Evolutionary conservation across 92 coral and sea anemone species (phyloP), one percentile per base, ranked within the genome.

Genomic region (Phymanthus crucifer): DNA sequence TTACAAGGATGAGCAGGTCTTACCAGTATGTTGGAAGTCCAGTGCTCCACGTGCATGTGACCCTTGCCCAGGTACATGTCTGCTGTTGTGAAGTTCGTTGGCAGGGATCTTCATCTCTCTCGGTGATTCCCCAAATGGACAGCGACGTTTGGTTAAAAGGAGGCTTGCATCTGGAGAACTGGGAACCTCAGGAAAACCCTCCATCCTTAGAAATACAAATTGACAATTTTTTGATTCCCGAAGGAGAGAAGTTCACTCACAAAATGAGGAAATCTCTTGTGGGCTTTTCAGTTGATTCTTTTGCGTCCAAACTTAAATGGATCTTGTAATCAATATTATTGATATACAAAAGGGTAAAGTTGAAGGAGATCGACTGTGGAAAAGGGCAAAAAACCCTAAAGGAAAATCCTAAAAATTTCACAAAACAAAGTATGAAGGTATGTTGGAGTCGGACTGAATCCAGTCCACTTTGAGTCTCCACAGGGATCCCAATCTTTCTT

Each of bases 121-220:
- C 1, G 97, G 94, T 4, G 94, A 90, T 73, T 90, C 97, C 61
- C 97, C 97, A 78, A 92, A 92, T 1, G 97, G 97, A 21, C 97
- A 92, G 19, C 97, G 91, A 58, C 97, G 92, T 75, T 92, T 92
- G 31, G 97, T 92, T 12, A 84, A 88, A 2, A 92, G 88, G n/a
- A 91, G 94, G 71, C 90, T 92, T 4, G 86, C 84, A 57, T 89
- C 88, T 32, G 97, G 94, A 14, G 97, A 92, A 52, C 83, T 66
- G 46, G 94, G 97, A 38, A 88, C 90, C 21, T 89, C 84, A 40
- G 77, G 19, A 36, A 79, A 77, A 58, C 85, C 68, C 29, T 92
- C 91, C 93, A 89, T 92, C 8, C 16, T 58, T n/a, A 14, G 46
- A 71, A 32, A 31, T 71, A 23, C 33, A 23, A n/a, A 12, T 43